Conservation (phyloP, 2,797 vertebrate genomes). For the Anniella stebbinsi region DNA sequence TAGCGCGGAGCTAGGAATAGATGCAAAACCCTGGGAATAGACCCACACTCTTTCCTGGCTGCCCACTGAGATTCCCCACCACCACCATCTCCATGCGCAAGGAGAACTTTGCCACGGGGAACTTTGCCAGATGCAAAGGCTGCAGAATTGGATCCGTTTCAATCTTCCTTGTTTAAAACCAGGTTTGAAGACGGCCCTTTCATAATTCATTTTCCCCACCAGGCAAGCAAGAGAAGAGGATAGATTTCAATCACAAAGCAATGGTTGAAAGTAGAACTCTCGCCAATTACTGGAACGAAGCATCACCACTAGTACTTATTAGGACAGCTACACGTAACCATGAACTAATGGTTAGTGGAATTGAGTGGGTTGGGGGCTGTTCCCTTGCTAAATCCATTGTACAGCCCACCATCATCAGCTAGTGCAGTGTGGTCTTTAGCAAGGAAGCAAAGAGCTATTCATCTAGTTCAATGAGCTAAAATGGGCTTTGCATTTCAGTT, state of each 20-base stretch:
- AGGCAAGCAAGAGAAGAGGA: conserved; percentile 60
- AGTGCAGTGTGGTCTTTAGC: neutral
- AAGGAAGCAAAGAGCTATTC: neutral
- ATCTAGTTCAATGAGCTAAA: neutral
- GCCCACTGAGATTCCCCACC: conserved; percentile 29
- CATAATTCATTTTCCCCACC: conserved; percentile 60
- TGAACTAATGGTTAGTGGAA: neutral
- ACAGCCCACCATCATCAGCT: neutral
- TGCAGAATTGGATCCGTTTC: conserved; percentile 52
- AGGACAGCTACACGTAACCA: neutral
- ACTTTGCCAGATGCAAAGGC: conserved; percentile 33
- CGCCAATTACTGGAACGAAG: neutral
- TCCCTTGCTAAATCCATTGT: neutral
- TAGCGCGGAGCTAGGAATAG: conserved; percentile 68
- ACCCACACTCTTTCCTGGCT: conserved; percentile 47
- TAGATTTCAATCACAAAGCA: conserved; percentile 22
- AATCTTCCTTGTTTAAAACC: conserved; percentile 66
- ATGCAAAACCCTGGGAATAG: neutral
- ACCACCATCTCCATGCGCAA: conserved; percentile 13
- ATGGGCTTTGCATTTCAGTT: neutral
- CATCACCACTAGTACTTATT: neutral
- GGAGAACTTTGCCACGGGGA: conserved; percentile 52
- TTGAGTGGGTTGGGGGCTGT: neutral
- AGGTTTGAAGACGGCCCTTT: conserved; percentile 68
- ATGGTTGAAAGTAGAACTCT: neutral